Base-by-base conservation (phyloP, 2,888 invertebrate genomes). In the Seira sanloemensis region DNA sequence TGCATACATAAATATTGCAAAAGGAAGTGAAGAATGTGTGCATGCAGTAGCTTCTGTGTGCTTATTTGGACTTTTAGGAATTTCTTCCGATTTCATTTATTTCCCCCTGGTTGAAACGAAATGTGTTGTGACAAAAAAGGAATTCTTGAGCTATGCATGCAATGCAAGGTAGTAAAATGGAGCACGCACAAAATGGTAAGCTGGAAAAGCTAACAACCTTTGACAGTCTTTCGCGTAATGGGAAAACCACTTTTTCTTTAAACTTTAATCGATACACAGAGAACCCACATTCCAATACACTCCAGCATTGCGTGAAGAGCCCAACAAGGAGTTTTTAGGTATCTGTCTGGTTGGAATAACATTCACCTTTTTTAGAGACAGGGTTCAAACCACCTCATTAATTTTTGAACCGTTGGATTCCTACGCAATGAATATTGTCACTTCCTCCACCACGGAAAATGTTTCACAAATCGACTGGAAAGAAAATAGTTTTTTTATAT, bases 101-200 rank as follows among this genome's bases (percentile, higher is more conserved):
- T 65, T 21, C 23, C 12, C 21, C 67, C n/a, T 27, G n/a, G n/a
- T n/a, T n/a, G n/a, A n/a, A n/a, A n/a, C n/a, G n/a, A n/a, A n/a
- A n/a, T n/a, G 25, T 67, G 7, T 27, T 27, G 69, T 69, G 26
- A 69, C 69, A 27, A 26, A 26, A 37, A 21, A 26, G 37, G 21
- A 69, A 16, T 69, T 69, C 18, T n/a, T 37, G 18, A 16, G 24
- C 19, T 21, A 69, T 69, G 69, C 69, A 69, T 69, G 69, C 26
- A 69, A 27, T 69, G 18, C 37, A 37, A 27, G 16, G 25, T n/a
- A 68, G 37, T n/a, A 26, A 37, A 16, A 21, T 18, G 21, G 18
- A 27, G 7, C 25, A 69, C 16, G 37, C n/a, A 27, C 69, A 69
- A 25, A 37, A 37, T 37, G 37, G 37, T 12, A 37, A 37, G 37